Base-by-base conservation (phyloP, 1,140 invertebrate species). In the Galleria mellonella region DNA sequence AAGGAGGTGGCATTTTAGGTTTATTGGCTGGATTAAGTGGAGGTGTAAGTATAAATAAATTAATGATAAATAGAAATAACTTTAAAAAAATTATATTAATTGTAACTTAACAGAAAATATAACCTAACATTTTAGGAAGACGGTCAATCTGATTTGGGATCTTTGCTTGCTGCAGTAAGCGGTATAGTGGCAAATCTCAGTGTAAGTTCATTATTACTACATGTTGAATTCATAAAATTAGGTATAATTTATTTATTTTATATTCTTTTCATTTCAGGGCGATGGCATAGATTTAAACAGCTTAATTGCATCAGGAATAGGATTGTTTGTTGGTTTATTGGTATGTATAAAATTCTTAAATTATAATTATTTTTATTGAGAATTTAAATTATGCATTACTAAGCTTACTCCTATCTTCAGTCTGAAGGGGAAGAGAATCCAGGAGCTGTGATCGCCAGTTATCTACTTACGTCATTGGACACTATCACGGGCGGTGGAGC, bases 381-480 rank as follows among this genome's bases (percentile, higher is more conserved):
- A 1, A 32, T 27, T n/a, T n/a, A n/a, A 15, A 35, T 27, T 11
- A 30, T 1, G 17, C 6, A 23, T 23, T 3, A 23, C 17, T 3
- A 23, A 3, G 17, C 2, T 23, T 23, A 23, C 17, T n/a, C n/a
- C n/a, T n/a, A 6, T 17, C 9, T 37, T 29, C 36, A 82, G 74
- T 83, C 78, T 13, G 68, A 82, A 56, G 82, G 69, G 4, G 71
- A 71, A 39, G 61, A 82, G 47, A 82, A 85, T 43, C 78, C 82
- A 0, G 82, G 82, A 8, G 46, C 60, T 9, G 52, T 85, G 17
- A 59, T 85, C 23, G 76, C 72, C 0, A 73, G 72, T 45, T 85
- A 85, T 37, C 61, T 85, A 9, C 44, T 82, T 11, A 85, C 76
- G 0, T 78, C 81, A 4, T 51, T 83, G 39, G 78, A 83, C 12